phyloP scores from a whole-genome alignment of 2,113 vertebrate genomes.

The Sciurus niger region DNA sequence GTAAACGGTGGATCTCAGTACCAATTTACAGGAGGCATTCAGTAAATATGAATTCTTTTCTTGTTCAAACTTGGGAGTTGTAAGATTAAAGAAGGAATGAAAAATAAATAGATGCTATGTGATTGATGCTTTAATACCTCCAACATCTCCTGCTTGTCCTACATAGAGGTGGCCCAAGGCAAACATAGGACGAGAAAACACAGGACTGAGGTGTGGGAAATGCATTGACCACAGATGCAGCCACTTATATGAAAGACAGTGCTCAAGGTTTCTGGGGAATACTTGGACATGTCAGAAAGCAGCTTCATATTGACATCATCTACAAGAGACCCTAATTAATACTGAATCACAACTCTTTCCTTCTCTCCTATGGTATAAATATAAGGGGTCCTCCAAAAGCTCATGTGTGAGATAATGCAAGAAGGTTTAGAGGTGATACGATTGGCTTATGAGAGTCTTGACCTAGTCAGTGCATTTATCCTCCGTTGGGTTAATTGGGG shows the following conservation, averaged over 20 bases:
- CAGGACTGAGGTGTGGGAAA: neutral
- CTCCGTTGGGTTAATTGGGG: no score
- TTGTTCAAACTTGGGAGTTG: neutral
- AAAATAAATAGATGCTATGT: neutral
- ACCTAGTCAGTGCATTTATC: no score
- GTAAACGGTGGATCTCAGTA: neutral
- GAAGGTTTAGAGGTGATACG: no score
- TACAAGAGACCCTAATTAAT: neutral
- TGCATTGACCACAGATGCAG: accelerated
- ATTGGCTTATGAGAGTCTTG: no score
- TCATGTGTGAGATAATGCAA: no score
- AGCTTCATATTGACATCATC: neutral
- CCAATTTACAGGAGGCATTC: neutral
- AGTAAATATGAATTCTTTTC: neutral
- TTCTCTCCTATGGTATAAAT: neutral
- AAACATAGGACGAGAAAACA: neutral
- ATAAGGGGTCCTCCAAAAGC: no score
- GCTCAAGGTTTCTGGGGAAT: neutral
- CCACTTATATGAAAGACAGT: neutral
- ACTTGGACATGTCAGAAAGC: neutral
- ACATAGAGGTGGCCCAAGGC: neutral
- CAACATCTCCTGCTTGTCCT: neutral
- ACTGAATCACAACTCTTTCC: neutral
- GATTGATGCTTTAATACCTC: neutral
- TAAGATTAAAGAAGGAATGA: conserved; percentile 5